Conservation (phyloP, 1,140 invertebrate genomes). For the Pantala flavescens region DNA sequence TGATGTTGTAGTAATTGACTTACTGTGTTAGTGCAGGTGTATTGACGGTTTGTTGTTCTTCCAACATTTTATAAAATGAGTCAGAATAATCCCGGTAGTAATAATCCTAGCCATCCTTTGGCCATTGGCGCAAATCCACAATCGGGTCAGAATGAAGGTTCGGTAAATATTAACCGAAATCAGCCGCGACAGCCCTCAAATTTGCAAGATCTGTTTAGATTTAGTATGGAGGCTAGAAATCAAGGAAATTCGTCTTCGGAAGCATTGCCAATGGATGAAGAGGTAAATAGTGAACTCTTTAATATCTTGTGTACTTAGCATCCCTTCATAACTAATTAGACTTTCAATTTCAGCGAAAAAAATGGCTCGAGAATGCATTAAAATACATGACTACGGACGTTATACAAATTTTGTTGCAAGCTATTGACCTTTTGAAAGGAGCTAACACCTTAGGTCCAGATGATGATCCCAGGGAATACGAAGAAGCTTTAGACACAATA, state of each 20-base stretch:
- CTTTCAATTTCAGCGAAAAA: conserved; percentile 44
- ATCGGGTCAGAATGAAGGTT: background rate
- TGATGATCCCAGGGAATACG: conserved; percentile 41
- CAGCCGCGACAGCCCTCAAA: background rate
- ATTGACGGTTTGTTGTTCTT: no score
- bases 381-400: conserved; percentile 53
- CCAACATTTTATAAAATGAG: background rate
- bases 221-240: background rate
- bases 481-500: conserved; percentile 48
- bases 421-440: conserved; percentile 45
- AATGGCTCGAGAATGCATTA: conserved; percentile 57
- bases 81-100: background rate
- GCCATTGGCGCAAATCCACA: background rate
- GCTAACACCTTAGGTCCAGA: conserved; percentile 40
- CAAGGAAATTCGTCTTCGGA: background rate
- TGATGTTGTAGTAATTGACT: no score
- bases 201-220: background rate
- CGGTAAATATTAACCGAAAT: background rate
- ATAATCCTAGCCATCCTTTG: background rate
- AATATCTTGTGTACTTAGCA: background rate
- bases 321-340: background rate
- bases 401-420: conserved; percentile 47
- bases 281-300: background rate
- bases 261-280: background rate
- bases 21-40: no score